Base-by-base conservation (phyloP, 2,797 vertebrate genomes). In the Aldrovandia affinis region DNA sequence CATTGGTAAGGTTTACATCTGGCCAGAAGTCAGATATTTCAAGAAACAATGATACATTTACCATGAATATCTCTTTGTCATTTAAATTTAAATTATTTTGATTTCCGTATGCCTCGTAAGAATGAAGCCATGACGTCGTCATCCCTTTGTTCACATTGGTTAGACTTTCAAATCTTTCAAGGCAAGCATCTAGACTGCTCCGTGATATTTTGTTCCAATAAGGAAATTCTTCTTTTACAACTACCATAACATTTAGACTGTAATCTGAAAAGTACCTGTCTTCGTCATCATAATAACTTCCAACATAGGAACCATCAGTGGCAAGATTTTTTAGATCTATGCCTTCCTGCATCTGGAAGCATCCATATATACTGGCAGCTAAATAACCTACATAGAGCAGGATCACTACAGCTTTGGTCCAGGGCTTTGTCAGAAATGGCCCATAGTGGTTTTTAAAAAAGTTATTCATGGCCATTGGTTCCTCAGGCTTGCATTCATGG, bases 171-270 rank as follows among this genome's bases (percentile, higher is more conserved):
- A 96, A 91, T 39, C 86, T 61, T 77, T 50, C 54, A 0, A 88
- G 88, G 77, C 95, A 95, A 0, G 78, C 86, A 85, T 94, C 92
- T 82, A 96, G 87, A 83, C 36, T 86, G 5, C 86, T 83, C 83
- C 86, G 91, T 82, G 93, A 83, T 0, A 89, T 85, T 84, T 91
- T 77, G 47, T 95, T 88, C 95, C 96, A 96, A 85, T 95, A 95
- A 3, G 92, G 86, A 65, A 94, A 83, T 2, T 87, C 86, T 78
- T 89, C 83, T 52, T 89, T 90, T 83, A 96, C n/a, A 22, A 95
- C 77, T 59, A 94, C 95, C 95, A 96, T 96, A 82, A 96, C 87
- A 65, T 93, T 95, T 44, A 95, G 94, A 18, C 96, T 95, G 1
- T 94, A 96, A 0, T 86, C 84, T 0, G 92, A 93, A 87, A 96